These are phyloP conservation scores for Aix galericulata DNA, from an alignment of 2,113 vertebrate species.

Conservation along the genomic window DNA sequence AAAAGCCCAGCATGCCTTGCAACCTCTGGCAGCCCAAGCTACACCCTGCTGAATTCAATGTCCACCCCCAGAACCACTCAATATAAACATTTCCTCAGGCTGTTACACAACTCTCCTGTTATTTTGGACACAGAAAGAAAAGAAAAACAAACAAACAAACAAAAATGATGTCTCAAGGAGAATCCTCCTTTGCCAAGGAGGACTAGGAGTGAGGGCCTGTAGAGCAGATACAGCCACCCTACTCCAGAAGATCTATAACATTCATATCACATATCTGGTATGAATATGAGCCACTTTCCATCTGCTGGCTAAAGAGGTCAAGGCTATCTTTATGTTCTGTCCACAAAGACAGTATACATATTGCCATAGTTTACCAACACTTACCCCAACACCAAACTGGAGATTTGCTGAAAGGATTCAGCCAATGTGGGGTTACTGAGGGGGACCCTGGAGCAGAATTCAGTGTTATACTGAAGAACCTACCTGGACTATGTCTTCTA, in stretches of 20 bases:
- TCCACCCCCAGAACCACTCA: not conserved
- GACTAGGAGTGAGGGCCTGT: not conserved
- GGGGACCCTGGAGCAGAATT: not conserved
- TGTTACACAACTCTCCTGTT: not conserved
- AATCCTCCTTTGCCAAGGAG: not conserved
- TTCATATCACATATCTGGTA: not conserved
- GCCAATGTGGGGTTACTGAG: fast-evolving
- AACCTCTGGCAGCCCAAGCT: not conserved
- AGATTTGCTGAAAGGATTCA: not conserved
- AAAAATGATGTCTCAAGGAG: not conserved
- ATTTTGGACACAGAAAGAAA: not conserved
- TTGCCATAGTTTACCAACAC: not conserved
- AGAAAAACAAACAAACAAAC: not conserved
- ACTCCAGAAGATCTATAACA: not conserved
- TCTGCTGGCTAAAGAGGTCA: not conserved
- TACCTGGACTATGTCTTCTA: not conserved
- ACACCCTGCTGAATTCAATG: not conserved
- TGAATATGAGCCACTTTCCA: not conserved
- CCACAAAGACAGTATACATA: not conserved
- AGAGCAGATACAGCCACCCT: not conserved
- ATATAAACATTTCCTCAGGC: not conserved
- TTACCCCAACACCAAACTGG: not conserved
- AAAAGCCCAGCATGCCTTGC: not conserved
- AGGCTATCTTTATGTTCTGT: not conserved
- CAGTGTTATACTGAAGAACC: not conserved